phyloP scores from a whole-genome alignment of 2,797 vertebrate genomes.

The Parauchenoglanis punctatus region DNA sequence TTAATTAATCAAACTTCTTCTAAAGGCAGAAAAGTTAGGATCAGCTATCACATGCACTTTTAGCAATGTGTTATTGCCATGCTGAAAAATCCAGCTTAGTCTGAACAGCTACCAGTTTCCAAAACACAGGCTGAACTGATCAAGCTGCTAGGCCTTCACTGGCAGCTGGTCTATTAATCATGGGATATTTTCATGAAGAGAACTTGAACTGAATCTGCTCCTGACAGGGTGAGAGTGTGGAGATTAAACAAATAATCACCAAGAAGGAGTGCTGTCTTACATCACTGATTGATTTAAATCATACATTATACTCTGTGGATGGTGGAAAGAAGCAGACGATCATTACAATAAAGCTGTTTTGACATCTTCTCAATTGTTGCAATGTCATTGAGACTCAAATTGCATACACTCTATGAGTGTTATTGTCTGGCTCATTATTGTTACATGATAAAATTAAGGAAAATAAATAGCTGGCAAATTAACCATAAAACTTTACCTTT shows the following conservation, averaged over 20 bases:
- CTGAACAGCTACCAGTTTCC: not conserved
- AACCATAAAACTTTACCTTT: not conserved
- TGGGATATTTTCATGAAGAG: not conserved
- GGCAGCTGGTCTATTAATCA: not conserved
- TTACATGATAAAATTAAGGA: not conserved
- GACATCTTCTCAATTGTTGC: not conserved
- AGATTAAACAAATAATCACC: not conserved
- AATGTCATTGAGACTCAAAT: not conserved
- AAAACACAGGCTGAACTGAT: not conserved
- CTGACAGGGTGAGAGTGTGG: not conserved
- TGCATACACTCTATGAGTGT: too few relatives aligned
- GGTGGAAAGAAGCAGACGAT: not conserved
- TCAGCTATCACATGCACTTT: not conserved
- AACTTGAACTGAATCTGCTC: not conserved
- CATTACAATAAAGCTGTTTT: conserved; percentile 7
- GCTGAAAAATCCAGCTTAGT: not conserved
- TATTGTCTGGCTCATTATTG: not conserved
- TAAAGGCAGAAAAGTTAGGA: not conserved
- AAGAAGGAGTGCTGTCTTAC: not conserved
- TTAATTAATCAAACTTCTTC: not conserved
- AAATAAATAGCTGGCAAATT: not conserved
- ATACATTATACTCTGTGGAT: too few relatives aligned
- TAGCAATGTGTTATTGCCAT: not conserved
- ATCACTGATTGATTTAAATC: not conserved
- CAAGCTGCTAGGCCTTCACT: not conserved